Conservation (phyloP, 1,140 invertebrate genomes). For the Leptopilina boulardi region DNA sequence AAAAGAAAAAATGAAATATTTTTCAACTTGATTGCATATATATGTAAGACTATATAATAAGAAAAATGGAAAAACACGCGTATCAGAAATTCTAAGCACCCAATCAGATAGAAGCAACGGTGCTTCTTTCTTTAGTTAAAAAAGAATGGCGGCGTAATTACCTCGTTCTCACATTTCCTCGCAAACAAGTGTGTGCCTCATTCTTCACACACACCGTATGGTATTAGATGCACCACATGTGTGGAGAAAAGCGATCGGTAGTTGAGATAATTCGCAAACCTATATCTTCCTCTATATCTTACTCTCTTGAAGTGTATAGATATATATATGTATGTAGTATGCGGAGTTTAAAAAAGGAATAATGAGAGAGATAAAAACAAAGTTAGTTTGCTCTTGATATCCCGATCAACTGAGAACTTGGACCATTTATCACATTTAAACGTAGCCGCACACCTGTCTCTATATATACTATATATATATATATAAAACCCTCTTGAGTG, state of each 20-base stretch:
- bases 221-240: conserved; percentile 21
- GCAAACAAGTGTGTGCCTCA: conserved; percentile 2
- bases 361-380: conserved; percentile 4
- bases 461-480: too few species aligned
- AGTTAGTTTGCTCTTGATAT: conserved; percentile 22
- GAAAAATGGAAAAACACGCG: neutral
- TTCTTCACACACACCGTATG: neutral
- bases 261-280: conserved; percentile 17
- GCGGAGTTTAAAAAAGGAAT: neutral
- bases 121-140: neutral
- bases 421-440: conserved; percentile 31
- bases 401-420: neutral
- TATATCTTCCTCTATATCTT: conserved; percentile 21
- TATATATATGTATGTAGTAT: neutral
- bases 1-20: too few species aligned
- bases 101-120: conserved; percentile 16
- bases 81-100: conserved; percentile 1
- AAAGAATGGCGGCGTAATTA: conserved; percentile 4
- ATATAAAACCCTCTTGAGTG: neutral
- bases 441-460: conserved; percentile 5
- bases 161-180: conserved; percentile 27
- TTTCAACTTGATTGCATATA: too few species aligned
- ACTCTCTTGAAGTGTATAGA: neutral
- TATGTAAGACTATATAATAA: too few species aligned
- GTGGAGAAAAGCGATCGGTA: conserved; percentile 12